Percentiles rank a stretch among this genome's conserved stretches.
Conservation (phyloP, 2,113 vertebrate species). For the Syngnathus floridae region DNA sequence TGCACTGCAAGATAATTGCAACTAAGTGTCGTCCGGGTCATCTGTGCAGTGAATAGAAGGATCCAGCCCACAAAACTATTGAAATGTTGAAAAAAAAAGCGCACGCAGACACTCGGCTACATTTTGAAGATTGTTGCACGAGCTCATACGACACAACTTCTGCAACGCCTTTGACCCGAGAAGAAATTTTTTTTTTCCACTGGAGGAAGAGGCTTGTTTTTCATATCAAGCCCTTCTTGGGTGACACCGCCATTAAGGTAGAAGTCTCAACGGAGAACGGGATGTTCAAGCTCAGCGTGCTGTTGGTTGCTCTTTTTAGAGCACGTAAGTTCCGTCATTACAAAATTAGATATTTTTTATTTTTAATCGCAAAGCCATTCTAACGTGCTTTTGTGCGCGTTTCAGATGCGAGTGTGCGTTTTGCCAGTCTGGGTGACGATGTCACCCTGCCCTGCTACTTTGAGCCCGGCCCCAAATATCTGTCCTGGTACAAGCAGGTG, state of each 20-base stretch:
- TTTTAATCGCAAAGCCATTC: no score
- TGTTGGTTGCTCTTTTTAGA: constrained; percentile 7
- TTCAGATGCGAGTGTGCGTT: constrained; percentile 30
- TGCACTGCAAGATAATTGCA: neutral
- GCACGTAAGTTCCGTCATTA: constrained; percentile 25
- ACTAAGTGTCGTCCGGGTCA: neutral
- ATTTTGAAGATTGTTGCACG: neutral
- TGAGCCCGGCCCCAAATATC: neutral
- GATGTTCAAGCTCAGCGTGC: constrained; percentile 26
- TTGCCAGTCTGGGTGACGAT: constrained; percentile 19
- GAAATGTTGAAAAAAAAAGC: neutral
- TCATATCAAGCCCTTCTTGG: constrained; percentile 1
- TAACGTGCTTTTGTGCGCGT: constrained; percentile 4
- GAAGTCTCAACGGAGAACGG: constrained; percentile 6
- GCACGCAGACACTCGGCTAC: neutral
- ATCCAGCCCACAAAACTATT: neutral
- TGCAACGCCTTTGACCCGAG: neutral
- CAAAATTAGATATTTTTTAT: neutral
- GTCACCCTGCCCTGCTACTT: constrained; percentile 39
- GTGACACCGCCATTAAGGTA: neutral
- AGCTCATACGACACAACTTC: constrained; percentile 4
- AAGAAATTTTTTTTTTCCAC: constrained; percentile 9
- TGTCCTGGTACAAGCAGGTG: constrained; percentile 53
- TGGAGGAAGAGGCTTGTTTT: neutral
- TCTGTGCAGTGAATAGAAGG: neutral